Percentiles rank a stretch among this genome's conserved stretches.
Evolutionary conservation across 2,888 invertebrate genomes (phyloP).

Genomic region (Agapostemon virescens): DNA sequence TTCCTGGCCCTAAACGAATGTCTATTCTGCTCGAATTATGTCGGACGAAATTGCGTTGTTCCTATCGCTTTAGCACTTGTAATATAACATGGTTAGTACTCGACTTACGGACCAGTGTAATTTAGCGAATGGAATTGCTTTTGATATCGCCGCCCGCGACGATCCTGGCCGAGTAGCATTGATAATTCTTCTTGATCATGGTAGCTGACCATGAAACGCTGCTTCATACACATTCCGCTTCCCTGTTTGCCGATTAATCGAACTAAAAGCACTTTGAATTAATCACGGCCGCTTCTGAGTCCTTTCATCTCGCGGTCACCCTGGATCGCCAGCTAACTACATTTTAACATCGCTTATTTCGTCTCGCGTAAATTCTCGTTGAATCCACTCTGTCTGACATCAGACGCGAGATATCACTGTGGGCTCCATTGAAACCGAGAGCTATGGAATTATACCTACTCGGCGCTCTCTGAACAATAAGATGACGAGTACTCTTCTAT

Average conservation of each 20-base stretch:
- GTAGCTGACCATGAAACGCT: constrained; percentile 12
- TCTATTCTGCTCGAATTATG: constrained; percentile 6
- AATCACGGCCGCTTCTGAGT: constrained; percentile 27
- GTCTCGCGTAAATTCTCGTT: neutral
- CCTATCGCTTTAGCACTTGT: neutral
- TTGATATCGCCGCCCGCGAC: constrained; percentile 15
- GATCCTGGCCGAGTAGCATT: neutral
- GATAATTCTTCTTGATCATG: constrained; percentile 19
- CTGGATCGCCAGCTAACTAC: constrained; percentile 12
- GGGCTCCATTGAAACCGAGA: neutral
- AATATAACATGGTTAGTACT: neutral
- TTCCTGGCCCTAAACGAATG: neutral
- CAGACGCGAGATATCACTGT: neutral
- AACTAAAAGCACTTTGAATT: constrained; percentile 37
- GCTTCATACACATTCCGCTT: neutral
- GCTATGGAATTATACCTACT: neutral
- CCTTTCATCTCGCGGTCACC: constrained; percentile 14
- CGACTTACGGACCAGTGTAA: constrained; percentile 3
- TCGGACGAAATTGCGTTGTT: constrained; percentile 1
- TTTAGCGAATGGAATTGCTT: constrained; percentile 6
- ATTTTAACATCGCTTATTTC: constrained; percentile 40
- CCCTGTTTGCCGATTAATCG: constrained; percentile 26
- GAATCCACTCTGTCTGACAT: constrained; percentile 23
- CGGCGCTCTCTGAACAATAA: neutral
- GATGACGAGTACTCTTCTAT: neutral